Evolutionary conservation across 2,797 vertebrate species (phyloP), one percentile per base, ranked within the genome.

Genomic region (Anabas testudineus): DNA sequence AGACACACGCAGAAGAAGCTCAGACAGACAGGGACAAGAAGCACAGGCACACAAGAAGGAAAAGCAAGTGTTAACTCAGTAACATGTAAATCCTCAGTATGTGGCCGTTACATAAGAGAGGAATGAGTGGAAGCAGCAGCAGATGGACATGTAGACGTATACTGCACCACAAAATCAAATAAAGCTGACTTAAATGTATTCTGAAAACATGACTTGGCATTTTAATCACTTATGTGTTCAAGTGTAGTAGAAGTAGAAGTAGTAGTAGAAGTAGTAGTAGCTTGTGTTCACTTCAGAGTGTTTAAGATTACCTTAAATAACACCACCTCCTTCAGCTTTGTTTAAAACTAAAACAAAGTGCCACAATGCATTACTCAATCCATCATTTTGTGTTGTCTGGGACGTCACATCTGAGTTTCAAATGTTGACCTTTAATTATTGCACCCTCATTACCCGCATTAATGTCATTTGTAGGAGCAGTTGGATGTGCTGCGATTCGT

Each of bases 61-160:
- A 88, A 87, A 70, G 76, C 70, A 82, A 83, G 76, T 59, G 82
- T 88, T 85, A 81, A 88, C 80, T 90, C 84, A 90, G 71, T 53
- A 70, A 70, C 49, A 78, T 42, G 73, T 72, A 83, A 67, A 80
- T 71, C 66, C 67, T 76, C 60, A 61, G 47, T 59, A 45, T 62
- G 78, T 26, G 61, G 66, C 59, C 69, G 62, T 87, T 84, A 76
- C 66, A 80, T 87, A 84, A 81, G 67, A 63, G 54, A 10, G 21
- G 39, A 39, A 56, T 10, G 56, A 48, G 53, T 61, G 39, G 51
- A 62, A 32, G 53, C 12, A 8, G 7, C 18, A 24, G 9, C 1
- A 43, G 32, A 21, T 2, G 6, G 22, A 56, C 58, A 37, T 14
- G 37, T 14, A 24, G 48, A 51, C 2, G 28, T 7, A 9, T 51